Base-by-base conservation (phyloP, 2,797 vertebrate species). In the Enteromius anoplus region DNA sequence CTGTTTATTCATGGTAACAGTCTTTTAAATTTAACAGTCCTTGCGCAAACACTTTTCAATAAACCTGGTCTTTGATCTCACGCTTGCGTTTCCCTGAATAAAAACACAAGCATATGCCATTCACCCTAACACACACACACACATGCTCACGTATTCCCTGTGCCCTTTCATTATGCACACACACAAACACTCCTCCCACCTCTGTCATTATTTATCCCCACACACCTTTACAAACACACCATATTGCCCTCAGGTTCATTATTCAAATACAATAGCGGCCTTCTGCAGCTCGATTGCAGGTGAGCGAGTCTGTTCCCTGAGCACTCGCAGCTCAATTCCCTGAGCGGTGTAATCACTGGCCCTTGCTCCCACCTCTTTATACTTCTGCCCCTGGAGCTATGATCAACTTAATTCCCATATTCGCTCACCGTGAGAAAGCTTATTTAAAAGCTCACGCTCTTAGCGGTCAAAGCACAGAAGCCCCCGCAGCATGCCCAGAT, bases 401-500 rank as follows among this genome's bases (percentile, higher is more conserved):
- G 81, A 87, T 89, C 88, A 88, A 81, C 85, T 85, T 87, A 84
- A 88, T 85, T 86, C 86, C 71, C 72, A 64, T 87, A 85, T 87
- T 89, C 81, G 45, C 75, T 85, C 60, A 75, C 84, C 70, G 73
- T 89, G 90, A 91, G 90, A 89, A 90, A 87, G 83, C 86, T 60
- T 86, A 81, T 85, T 88, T 90, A 87, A 89, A 89, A 86, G 65
- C 23, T 53, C 37, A 58, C 47, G 32, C 82, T 78, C 45, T n/a
- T 55, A 62, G 23, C 21, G 78, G 84, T 86, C 86, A 85, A 81
- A 55, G 37, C 17, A 58, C 75, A 40, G 72, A 77, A 49, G 32
- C 47, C 29, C 84, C 69, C 58, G 86, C 87, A 85, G 78, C 85
- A 75, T 29, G 81, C 80, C 81, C 87, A 84, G 83, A 85, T 60